Percentiles rank a stretch among this genome's conserved stretches.
phyloP scores from a whole-genome alignment of 2,113 vertebrate species.

The Ailurus styani region DNA sequence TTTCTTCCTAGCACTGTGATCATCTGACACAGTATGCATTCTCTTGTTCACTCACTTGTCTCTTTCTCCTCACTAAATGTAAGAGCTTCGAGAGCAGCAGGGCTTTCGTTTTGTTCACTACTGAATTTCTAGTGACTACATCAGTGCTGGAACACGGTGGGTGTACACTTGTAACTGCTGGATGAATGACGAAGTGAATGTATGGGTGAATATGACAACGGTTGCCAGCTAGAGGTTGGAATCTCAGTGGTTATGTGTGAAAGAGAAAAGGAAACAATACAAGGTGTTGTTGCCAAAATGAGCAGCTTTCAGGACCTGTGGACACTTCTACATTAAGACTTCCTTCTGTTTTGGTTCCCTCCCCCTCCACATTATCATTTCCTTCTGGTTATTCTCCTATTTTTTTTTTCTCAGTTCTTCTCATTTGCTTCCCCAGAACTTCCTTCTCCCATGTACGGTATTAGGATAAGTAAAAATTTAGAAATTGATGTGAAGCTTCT shows the following conservation, averaged over 20 bases:
- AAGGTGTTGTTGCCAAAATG: too few relatives aligned
- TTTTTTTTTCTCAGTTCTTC: neutral
- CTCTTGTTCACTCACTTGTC: neutral
- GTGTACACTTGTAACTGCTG: too few relatives aligned
- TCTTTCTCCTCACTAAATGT: neutral
- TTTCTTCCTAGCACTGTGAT: neutral
- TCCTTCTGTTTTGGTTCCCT: neutral
- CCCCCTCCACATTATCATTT: neutral
- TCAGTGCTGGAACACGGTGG: neutral
- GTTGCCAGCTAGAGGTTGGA: neutral
- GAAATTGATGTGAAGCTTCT: neutral
- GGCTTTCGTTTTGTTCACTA: neutral
- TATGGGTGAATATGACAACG: neutral
- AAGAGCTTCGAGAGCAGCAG: accelerated
- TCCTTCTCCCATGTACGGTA: neutral
- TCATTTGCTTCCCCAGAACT: neutral
- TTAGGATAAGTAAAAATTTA: neutral
- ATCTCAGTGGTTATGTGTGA: neutral
- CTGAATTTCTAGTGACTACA: neutral
- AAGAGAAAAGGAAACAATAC: neutral
- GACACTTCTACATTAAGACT: neutral
- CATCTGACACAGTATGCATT: too few relatives aligned
- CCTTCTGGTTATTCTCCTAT: neutral
- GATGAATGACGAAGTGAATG: neutral
- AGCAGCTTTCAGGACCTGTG: neutral